Conservation (phyloP, 2,888 invertebrate species). For the Aphelenchoides bicaudatus region DNA sequence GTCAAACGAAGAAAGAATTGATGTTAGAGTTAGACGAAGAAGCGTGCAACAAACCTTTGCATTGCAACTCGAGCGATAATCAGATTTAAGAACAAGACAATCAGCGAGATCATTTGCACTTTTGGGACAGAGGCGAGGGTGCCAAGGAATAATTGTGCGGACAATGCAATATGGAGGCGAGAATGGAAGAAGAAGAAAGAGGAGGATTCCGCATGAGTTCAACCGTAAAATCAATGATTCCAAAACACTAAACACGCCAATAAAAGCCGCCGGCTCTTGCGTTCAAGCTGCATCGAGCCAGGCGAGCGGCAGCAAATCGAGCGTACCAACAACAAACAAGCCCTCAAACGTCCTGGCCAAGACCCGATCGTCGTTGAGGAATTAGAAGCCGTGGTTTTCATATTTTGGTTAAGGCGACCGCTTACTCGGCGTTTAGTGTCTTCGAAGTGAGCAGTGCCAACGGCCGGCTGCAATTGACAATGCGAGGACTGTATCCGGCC, state of each 20-base stretch:
- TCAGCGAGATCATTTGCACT: background rate
- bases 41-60: too few relatives aligned
- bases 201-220: conserved; percentile 23
- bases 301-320: background rate
- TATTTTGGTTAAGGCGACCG: background rate
- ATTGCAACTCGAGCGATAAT: too few relatives aligned
- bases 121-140: background rate
- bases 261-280: conserved; percentile 4
- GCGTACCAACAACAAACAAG: background rate
- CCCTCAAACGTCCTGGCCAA: background rate
- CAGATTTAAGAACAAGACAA: background rate
- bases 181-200: conserved; percentile 1
- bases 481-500: too few relatives aligned
- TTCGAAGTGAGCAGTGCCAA: too few relatives aligned
- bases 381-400: background rate
- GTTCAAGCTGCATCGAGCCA: background rate
- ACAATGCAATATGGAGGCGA: conserved; percentile 2
- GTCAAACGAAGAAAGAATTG: background rate
- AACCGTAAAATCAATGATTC: conserved; percentile 31
- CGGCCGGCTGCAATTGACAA: too few relatives aligned
- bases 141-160: background rate
- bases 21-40: background rate
- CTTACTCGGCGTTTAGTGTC: background rate
- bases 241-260: conserved; percentile 17
- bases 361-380: background rate